Base-by-base conservation (phyloP, 2,797 vertebrate species). In the Tarsius wallacei region DNA sequence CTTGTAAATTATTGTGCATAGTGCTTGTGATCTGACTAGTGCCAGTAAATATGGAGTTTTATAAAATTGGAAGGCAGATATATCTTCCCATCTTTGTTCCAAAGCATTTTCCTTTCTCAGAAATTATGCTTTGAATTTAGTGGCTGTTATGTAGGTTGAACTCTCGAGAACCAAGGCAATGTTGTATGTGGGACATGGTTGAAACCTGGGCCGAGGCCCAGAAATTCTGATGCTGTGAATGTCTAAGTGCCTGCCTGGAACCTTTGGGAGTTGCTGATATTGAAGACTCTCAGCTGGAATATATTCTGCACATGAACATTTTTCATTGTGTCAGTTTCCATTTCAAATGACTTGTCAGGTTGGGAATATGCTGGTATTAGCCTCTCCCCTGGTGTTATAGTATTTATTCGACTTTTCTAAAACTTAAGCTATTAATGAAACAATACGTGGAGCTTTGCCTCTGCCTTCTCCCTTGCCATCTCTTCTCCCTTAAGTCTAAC, bases 51-150 rank as follows among this genome's bases (percentile, higher is more conserved):
- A 68, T 5, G 49, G 53, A 49, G n/a, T 26, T 26, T 80, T 89
- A 53, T 70, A 70, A 24, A 61, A 86, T 53, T 80, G 63, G 59
- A 97, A 78, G 49, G 66, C 61, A 96, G n/a, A 83, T 49, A 42
- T 17, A 73, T 84, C 61, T 70, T 94, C 53, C 53, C 5, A 28
- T 90, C 53, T 94, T 78, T 55, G 47, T 74, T 87, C 26, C 71
- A 77, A 88, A 86, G 57, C 28, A 36, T 74, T 94, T 94, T 86
- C 47, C 31, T n/a, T 86, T 49, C 42, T 90, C 66, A 88, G 33
- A 96, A 91, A 66, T 57, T 83, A 53, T 73, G 71, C 78, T 96
- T 92, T 95, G 90, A 93, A 91, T 93, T 93, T 85, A 90, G 71
- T 91, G 55, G 28, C 36, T 87, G 51, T 64, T 55, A 2, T 16